Base-by-base conservation (phyloP, 2,888 invertebrate species). In the Perizoma affinitatum region DNA sequence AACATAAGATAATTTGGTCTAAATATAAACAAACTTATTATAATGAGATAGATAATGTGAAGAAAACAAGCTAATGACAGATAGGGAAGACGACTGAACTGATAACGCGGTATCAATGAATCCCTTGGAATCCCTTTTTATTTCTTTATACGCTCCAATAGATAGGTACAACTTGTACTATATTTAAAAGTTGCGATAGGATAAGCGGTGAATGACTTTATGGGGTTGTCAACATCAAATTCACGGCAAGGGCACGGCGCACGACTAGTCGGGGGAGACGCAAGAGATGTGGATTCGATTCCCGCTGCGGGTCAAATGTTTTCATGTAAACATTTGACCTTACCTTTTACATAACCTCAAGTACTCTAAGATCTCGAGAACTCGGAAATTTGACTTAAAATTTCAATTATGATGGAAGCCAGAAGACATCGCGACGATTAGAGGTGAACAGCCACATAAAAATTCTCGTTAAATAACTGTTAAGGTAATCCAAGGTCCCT, bases 401-500 rank as follows among this genome's bases (percentile, higher is more conserved):
- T 35, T 48, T 36, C 7, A 56, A 46, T 36, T 22, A 41, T 41
- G 33, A 22, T 4, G 35, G 10, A 44, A 51, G 22, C 8, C 48
- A 45, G 36, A 55, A 54, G 35, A 40, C 51, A 48, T 54, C 40
- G 22, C 6, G 45, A 35, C 34, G 54, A 58, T 65, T 45, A 61
- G 52, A 61, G 63, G 53, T 61, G 61, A 67, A 62, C 53, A 69
- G 49, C 60, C 65, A 60, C 54, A 67, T 70, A 59, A 66, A 63
- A 67, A 61, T 61, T 69, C 62, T 66, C 71, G 67, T 61, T 65
- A 69, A 69, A 69, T 76, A 78, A 79, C 78, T 74, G 82, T 80
- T 76, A 80, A 77, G 74, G 76, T 73, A 79, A 76, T 75, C 72
- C 73, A 73, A 74, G 73, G 73, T 71, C 76, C 78, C 77, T 75